Evolutionary conservation across 2,888 invertebrate genomes (phyloP), one percentile per base, ranked within the genome.

Genomic region (Stenodera caucasica): DNA sequence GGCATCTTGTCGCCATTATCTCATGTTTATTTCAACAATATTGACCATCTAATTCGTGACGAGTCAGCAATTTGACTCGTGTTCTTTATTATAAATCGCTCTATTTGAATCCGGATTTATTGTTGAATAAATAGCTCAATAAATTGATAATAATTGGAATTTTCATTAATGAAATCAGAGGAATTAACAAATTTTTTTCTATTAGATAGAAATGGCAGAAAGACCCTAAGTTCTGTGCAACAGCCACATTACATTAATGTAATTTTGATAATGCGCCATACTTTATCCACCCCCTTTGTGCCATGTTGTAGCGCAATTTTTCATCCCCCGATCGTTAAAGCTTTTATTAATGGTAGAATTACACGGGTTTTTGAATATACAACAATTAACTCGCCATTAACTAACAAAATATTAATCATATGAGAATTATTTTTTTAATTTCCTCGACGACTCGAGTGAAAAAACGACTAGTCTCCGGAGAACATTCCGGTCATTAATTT

Each of bases 191-290:
- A 18, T 40, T 18, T 45, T 2, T 45, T 23, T 18, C 21, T 45
- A 12, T 1, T 37, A 1, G 2, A 37, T 3, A 45, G 12, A 11
- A 21, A 7, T 21, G 12, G 12, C 12, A 45, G 26, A 26, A 18
- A 35, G 40, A n/a, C 45, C 45, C 21, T 12, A 45, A 21, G 12
- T 45, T 23, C 11, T 23, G 11, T 23, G 9, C 14, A 33, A 37
- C 37, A 37, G 37, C 40, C 23, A 23, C 23, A 45, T 45, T 45
- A 45, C 45, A 45, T 23, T 61, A 61, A 61, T 61, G 54, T 30
- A 53, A 57, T 57, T 61, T 57, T 61, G 61, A 61, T 61, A 61
- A 57, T 53, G 49, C 35, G 40, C 11, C 18, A 40, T 57, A 56
- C 51, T 56, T 49, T 52, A 50, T 56, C 53, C 23, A 45, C 12